Percentiles rank a stretch among this genome's conserved stretches.
Conservation (phyloP, 2,113 vertebrate genomes). For the Naja naja region DNA sequence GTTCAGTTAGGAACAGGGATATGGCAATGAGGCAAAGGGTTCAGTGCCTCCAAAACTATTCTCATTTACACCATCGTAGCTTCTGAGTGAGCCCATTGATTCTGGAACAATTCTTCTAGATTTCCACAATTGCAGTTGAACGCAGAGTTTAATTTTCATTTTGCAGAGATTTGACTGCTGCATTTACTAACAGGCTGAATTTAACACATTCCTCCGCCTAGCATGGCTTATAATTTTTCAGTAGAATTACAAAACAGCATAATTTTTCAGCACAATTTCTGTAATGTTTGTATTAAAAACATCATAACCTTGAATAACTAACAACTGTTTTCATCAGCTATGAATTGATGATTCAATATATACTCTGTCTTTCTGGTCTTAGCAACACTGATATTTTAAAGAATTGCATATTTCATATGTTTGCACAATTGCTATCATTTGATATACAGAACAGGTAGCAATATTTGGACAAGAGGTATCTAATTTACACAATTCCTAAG, state of each 20-base stretch:
- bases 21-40: slow-evolving; percentile 1
- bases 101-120: slow-evolving; percentile 16
- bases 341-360: rapidly evolving
- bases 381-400: background rate
- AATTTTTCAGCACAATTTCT: background rate
- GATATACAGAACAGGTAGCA: background rate
- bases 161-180: slow-evolving; percentile 4
- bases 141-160: slow-evolving; percentile 17
- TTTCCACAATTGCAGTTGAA: slow-evolving; percentile 36
- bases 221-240: background rate
- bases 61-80: slow-evolving; percentile 4
- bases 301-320: background rate
- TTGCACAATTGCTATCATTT: background rate
- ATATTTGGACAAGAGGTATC: background rate
- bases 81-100: slow-evolving; percentile 17
- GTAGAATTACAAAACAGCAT: background rate
- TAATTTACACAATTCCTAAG: background rate
- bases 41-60: slow-evolving; percentile 6
- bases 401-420: rapidly evolving
- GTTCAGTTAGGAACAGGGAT: slow-evolving; percentile 34
- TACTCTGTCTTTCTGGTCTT: background rate
- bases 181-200: background rate
- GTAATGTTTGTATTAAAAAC: background rate
- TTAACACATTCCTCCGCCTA: background rate
- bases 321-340: background rate